Percentiles rank a stretch among this genome's conserved stretches.
These are phyloP conservation scores for Entelurus aequoreus DNA, from an alignment of 2,113 vertebrate species.

Conservation along the genomic window DNA sequence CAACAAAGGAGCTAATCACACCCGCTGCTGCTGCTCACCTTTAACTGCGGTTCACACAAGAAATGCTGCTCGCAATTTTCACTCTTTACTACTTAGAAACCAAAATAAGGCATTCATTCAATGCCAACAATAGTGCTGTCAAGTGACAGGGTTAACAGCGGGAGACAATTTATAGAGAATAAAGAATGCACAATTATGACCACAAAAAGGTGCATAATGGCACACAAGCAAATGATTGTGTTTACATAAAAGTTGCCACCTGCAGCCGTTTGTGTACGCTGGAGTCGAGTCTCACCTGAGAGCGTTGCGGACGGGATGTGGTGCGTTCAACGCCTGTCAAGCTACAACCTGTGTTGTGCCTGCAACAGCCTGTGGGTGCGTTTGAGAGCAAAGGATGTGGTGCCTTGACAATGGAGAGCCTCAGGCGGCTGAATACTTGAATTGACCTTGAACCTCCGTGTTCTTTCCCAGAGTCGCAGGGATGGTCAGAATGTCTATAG, in stretches of 20 bases:
- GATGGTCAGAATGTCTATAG: slow-evolving; percentile 42
- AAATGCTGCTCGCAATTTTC: slow-evolving; percentile 2
- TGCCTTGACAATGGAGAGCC: slow-evolving; percentile 59
- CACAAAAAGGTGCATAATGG: slow-evolving; percentile 1
- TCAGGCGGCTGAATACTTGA: slow-evolving; percentile 61
- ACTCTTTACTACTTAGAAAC: slow-evolving; percentile 14
- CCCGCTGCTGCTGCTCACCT: slow-evolving; percentile 62
- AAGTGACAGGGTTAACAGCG: slow-evolving; percentile 3
- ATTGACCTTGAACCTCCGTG: slow-evolving; percentile 69
- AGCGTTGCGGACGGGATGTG: slow-evolving; percentile 31
- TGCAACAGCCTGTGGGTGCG: slow-evolving; percentile 28
- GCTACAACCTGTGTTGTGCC: slow-evolving; percentile 30
- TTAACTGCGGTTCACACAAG: slow-evolving; percentile 38
- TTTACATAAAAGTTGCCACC: slow-evolving; percentile 26
- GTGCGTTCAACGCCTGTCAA: slow-evolving; percentile 26
- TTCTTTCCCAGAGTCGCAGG: slow-evolving; percentile 65
- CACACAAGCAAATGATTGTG: slow-evolving; percentile 27
- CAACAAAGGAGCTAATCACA: slow-evolving; percentile 88
- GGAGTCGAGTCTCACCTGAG: slow-evolving; percentile 47
- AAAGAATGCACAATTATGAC: background rate
- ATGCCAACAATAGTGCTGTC: slow-evolving; percentile 14
- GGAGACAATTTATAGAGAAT: background rate
- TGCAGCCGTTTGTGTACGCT: slow-evolving; percentile 29
- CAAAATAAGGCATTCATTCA: slow-evolving; percentile 12
- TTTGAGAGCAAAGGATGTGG: slow-evolving; percentile 50